Base-by-base conservation (phyloP, 1,140 invertebrate genomes). In the Halesus radiatus region DNA sequence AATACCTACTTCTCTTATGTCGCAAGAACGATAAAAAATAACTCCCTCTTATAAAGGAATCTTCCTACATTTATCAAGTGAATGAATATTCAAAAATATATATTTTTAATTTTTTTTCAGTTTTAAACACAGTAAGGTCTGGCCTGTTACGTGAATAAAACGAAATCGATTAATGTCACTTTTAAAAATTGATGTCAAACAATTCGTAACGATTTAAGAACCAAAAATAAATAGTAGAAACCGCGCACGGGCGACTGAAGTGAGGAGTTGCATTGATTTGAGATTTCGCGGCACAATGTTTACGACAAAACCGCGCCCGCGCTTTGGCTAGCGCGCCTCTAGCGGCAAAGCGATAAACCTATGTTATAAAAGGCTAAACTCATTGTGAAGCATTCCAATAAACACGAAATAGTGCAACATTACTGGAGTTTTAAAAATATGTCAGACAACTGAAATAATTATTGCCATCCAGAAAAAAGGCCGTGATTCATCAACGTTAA, bases 231-330 rank as follows among this genome's bases (percentile, higher is more conserved):
- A 8, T 60, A 60, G 23, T 60, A 22, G 56, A 60, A 60, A 72
- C 32, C 68, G 68, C 68, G 68, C 29, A 26, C 70, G 52, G 50
- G 22, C 70, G 70, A 26, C 52, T 26, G 70, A 29, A 26, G 50
- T 16, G 52, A 53, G 37, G 37, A 70, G 66, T 53, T 74, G 52
- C 70, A 54, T 53, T 54, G 70, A 74, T 74, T 74, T 74, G 23
- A 74, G 70, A 74, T 74, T 74, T 74, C 70, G 20, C 70, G 70
- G 53, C 50, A 54, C 20, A 26, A 23, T 10, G n/a, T 56, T 50
- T 45, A 20, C 29, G 20, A 74, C 23, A 26, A 29, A 54, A 74
- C 50, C 52, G 50, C 52, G 22, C 70, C 5, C 1, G 22, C 70
- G 20, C 1, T 53, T 16, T 22, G 1, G 22, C 8, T 16, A 26